A percentile compares a stretch with the other conserved stretches of the same genome.
Evolutionary conservation across 37 sponge, comb jelly and placozoan genomes (phyloP).

Genomic region (Cliona cf. orientalis): DNA sequence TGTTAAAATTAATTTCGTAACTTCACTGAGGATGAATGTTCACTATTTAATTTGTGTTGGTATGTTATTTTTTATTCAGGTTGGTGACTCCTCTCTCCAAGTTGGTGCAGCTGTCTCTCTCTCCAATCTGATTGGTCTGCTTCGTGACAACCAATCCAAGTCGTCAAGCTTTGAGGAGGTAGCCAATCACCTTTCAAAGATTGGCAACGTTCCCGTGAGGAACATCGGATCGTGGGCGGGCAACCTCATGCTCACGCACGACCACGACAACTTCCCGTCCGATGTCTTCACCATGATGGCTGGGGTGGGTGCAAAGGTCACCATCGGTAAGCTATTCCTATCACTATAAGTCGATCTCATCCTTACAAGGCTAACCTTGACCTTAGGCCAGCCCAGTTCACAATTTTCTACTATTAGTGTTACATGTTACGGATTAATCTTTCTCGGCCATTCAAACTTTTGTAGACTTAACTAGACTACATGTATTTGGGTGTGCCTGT

Average conservation of each 20-base stretch:
- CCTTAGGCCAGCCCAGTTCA: too few relatives aligned
- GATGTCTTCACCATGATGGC: conserved; percentile 80
- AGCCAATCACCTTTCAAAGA: conserved; percentile 50
- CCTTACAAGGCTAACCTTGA: too few relatives aligned
- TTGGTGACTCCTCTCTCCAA: conserved; percentile 21
- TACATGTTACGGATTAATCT: too few relatives aligned
- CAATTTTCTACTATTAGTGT: too few relatives aligned
- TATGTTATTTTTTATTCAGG: too few relatives aligned
- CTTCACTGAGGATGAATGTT: background rate
- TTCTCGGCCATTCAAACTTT: too few relatives aligned
- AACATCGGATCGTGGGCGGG: conserved; percentile 82
- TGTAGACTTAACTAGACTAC: too few relatives aligned
- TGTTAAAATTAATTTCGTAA: too few relatives aligned
- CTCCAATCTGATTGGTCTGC: conserved; percentile 44
- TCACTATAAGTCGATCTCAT: too few relatives aligned
- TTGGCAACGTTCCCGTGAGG: conserved; percentile 74
- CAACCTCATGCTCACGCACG: conserved; percentile 73
- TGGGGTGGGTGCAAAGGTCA: conserved; percentile 68
- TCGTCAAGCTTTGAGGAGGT: conserved; percentile 43
- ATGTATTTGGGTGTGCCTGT: too few relatives aligned
- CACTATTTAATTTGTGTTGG: background rate
- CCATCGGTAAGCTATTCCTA: conserved; percentile 47
- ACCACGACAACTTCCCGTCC: conserved; percentile 78
- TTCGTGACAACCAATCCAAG: conserved; percentile 26
- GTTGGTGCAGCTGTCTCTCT: conserved; percentile 72